These are phyloP conservation scores for Synchiropus splendidus DNA, from an alignment of 2,113 vertebrate genomes.

Conservation along the genomic window DNA sequence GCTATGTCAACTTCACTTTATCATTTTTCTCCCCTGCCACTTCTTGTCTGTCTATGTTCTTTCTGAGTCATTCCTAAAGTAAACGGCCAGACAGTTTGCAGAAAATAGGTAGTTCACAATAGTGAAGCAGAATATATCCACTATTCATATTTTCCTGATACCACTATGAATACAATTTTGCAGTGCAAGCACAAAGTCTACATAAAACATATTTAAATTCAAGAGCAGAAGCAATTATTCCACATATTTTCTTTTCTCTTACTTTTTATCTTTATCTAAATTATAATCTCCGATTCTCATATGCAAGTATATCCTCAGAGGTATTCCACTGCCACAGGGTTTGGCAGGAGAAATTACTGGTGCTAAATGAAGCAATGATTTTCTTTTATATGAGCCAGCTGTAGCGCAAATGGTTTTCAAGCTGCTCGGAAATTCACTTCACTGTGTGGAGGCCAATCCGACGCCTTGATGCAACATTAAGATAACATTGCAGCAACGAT, in stretches of 20 bases:
- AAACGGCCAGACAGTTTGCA: too few relatives aligned
- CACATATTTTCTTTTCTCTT: too few relatives aligned
- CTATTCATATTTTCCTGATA: too few relatives aligned
- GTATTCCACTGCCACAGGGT: constrained; percentile 38
- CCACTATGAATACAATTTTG: constrained; percentile 8
- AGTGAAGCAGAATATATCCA: too few relatives aligned
- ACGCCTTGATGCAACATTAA: constrained; percentile 25
- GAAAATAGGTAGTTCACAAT: too few relatives aligned
- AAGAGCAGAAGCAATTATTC: constrained; percentile 4
- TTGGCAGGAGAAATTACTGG: constrained; percentile 50
- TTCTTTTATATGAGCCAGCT: constrained; percentile 51
- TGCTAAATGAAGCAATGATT: constrained; percentile 58
- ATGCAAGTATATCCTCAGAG: constrained; percentile 37
- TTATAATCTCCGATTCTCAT: constrained; percentile 51
- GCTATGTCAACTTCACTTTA: too few relatives aligned
- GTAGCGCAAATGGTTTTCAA: constrained; percentile 46
- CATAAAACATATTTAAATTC: constrained; percentile 43
- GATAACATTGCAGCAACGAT: constrained; percentile 23
- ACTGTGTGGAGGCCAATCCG: constrained; percentile 27
- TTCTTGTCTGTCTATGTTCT: too few relatives aligned
- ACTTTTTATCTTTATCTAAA: constrained; percentile 33
- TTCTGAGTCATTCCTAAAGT: too few relatives aligned
- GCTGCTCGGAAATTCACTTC: constrained; percentile 42
- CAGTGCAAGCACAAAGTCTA: constrained; percentile 16
- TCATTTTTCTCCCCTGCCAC: too few relatives aligned